Evolutionary conservation across 1,140 invertebrate species (phyloP).

Genomic region (Coboldia fuscipes): DNA sequence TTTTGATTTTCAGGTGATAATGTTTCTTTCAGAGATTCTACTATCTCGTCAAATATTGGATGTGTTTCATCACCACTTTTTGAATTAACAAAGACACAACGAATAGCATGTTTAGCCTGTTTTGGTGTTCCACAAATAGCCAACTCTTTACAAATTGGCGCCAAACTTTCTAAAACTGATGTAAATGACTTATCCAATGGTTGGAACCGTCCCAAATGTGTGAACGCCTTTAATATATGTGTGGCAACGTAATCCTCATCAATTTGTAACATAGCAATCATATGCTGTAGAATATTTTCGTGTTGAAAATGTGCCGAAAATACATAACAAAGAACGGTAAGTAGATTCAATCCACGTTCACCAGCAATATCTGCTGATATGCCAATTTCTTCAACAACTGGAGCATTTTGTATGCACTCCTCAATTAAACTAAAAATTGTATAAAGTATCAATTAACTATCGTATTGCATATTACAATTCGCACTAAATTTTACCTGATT

Average conservation of each 20-base stretch:
- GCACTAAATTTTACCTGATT: slow-evolving; percentile 29
- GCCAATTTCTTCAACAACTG: slow-evolving; percentile 39
- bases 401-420: slow-evolving; percentile 16
- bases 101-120: slow-evolving; percentile 88
- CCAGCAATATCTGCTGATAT: slow-evolving; percentile 58
- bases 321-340: slow-evolving; percentile 65
- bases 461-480: neutral
- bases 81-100: slow-evolving; percentile 68
- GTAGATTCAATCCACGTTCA: slow-evolving; percentile 57
- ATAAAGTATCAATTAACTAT: too few species aligned
- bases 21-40: slow-evolving; percentile 57
- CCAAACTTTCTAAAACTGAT: slow-evolving; percentile 37
- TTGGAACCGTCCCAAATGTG: slow-evolving; percentile 71
- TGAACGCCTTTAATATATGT: slow-evolving; percentile 58
- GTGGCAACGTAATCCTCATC: slow-evolving; percentile 70
- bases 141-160: slow-evolving; percentile 69
- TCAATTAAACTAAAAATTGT: slow-evolving; percentile 15
- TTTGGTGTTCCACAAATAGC: slow-evolving; percentile 75
- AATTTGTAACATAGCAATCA: slow-evolving; percentile 54
- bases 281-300: slow-evolving; percentile 55
- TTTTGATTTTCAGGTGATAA: slow-evolving; percentile 57
- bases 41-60: slow-evolving; percentile 59
- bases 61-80: slow-evolving; percentile 12
- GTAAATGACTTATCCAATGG: slow-evolving; percentile 37
- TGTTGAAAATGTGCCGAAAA: slow-evolving; percentile 85